Conservation (phyloP, 2,888 invertebrate species). For the Athalia rosae region DNA sequence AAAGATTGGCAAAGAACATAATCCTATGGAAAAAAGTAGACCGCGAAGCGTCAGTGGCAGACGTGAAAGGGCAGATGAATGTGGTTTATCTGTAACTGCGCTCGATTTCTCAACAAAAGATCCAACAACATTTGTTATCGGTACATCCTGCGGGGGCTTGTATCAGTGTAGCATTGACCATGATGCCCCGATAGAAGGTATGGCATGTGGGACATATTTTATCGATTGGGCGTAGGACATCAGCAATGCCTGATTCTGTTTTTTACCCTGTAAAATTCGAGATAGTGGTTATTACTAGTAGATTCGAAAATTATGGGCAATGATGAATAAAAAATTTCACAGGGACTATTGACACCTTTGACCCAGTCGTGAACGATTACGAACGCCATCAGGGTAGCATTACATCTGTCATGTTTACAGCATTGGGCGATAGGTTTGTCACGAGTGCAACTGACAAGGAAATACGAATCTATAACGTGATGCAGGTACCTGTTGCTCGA, state of each 20-base stretch:
- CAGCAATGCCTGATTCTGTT: background rate
- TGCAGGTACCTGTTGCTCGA: constrained; percentile 59
- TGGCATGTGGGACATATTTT: background rate
- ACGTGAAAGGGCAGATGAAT: constrained; percentile 67
- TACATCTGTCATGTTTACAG: constrained; percentile 66
- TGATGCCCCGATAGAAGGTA: constrained; percentile 55
- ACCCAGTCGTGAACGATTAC: constrained; percentile 68
- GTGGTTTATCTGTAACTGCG: constrained; percentile 66
- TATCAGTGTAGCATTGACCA: constrained; percentile 68
- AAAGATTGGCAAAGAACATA: constrained; percentile 68
- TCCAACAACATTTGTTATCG: constrained; percentile 64
- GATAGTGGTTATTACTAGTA: too few species aligned
- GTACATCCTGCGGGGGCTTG: constrained; percentile 69
- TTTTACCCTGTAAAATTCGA: constrained; percentile 15
- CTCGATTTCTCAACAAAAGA: constrained; percentile 67
- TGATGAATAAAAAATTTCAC: constrained; percentile 17
- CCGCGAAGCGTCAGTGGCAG: constrained; percentile 68
- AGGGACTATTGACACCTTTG: constrained; percentile 54
- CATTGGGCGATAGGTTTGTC: constrained; percentile 63
- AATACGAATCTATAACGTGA: constrained; percentile 67
- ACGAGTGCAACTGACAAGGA: constrained; percentile 67
- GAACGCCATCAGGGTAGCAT: constrained; percentile 66
- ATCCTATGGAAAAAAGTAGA: constrained; percentile 68
- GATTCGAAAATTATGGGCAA: too few species aligned
- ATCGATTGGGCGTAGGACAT: too few species aligned